Evolutionary conservation across 2,113 vertebrate species (phyloP), one percentile per base, ranked within the genome.

Genomic region (Thymallus thymallus): DNA sequence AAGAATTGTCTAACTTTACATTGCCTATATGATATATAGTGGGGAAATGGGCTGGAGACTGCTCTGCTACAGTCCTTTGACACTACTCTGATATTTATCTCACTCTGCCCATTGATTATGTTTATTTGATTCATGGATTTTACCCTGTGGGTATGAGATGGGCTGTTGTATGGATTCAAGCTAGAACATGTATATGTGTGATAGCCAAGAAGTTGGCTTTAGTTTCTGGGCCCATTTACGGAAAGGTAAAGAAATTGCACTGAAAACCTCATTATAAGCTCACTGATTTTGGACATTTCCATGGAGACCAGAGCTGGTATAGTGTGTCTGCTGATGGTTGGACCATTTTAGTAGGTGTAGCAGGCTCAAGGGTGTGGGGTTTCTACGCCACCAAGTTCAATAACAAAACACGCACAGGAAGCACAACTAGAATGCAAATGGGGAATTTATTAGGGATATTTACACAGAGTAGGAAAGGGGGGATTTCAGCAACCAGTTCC

Each of bases 51-150:
- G 3, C 13, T 55, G 51, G 51, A 55, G 18, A 55, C 18, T 14
- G 51, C 51, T 20, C 16, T 55, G 51, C 51, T 20, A 55, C 51
- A 29, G 7, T 14, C 62, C 14, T 13, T 29, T 13, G 26, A 26
- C 26, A 16, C 23, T 5, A 16, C 22, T 14, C 5, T 63, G 24
- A 64, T 64, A 24, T 12, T 64, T 14, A 64, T 64, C 62, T 64
- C 64, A 5, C 30, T 67, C 6, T n/a, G 6, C 5, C 29, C 30
- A 41, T 18, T 66, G 12, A 29, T 30, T 66, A 18, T 62, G 14
- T 30, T 30, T 12, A 66, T 61, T 7, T 6, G n/a, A 41, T 23
- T 30, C n/a, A 73, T 45, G 60, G 67, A 76, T 79, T 67, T 76
- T 14, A 26, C 46, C 18, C 10, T 66, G 41, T 64, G 14, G n/a